phyloP scores from a whole-genome alignment of 2,888 invertebrate species.

The Limnephilus auricula region DNA sequence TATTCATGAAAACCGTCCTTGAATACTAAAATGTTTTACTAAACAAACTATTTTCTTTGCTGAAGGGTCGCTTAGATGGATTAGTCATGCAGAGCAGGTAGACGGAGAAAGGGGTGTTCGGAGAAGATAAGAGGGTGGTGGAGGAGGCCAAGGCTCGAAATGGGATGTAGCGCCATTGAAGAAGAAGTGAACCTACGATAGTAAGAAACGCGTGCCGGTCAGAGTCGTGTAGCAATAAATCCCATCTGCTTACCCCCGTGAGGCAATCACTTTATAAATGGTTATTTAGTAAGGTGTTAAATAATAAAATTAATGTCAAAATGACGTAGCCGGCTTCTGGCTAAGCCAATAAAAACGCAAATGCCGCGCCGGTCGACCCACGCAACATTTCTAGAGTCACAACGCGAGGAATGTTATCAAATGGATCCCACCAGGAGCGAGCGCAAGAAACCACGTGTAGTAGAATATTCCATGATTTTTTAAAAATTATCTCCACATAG shows the following conservation, averaged over 20 bases:
- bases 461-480: neutral
- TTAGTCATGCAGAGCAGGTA: neutral
- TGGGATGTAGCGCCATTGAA: too few relatives aligned
- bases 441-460: neutral
- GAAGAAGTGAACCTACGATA: too few relatives aligned
- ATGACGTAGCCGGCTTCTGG: neutral
- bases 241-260: too few relatives aligned
- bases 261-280: neutral
- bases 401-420: neutral
- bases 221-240: too few relatives aligned
- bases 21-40: neutral
- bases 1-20: neutral
- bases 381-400: neutral
- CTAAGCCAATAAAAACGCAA: neutral
- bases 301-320: neutral
- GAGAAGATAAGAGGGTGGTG: neutral
- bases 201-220: too few relatives aligned
- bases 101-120: neutral
- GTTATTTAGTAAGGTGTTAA: neutral
- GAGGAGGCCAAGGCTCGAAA: too few relatives aligned
- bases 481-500: too few relatives aligned
- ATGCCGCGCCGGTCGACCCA: neutral
- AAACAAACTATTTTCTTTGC: neutral
- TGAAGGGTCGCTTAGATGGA: neutral
- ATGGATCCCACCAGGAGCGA: neutral